Evolutionary conservation across 2,888 invertebrate genomes (phyloP), one percentile per base, ranked within the genome.

Genomic region (Meloe dianella): DNA sequence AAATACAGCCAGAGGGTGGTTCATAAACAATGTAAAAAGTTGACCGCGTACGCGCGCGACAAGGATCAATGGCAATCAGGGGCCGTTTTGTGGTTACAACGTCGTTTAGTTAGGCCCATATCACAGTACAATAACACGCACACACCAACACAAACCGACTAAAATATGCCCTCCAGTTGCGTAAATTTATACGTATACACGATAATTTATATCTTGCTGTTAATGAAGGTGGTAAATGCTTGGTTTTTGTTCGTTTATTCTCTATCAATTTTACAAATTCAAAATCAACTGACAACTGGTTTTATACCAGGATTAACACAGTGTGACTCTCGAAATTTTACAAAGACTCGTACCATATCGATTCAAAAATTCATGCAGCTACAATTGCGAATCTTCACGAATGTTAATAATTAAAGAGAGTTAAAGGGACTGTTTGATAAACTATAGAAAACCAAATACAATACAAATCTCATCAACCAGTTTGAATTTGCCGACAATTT

Each of bases 151-250:
- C 9, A 47, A 9, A 47, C 3, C 20, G 20, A 79, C 77, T 81
- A 78, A 81, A 81, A 81, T 81, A 81, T 80, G 77, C 80, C 80
- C 79, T 68, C 71, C 76, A 77, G 80, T 77, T 68, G 73, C 73
- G 80, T 81, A 80, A 80, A 80, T 81, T n/a, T n/a, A n/a, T 81
- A 81, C 79, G 78, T 75, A 73, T 76, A 76, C 79, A 76, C 76
- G 80, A 80, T 81, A 81, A 82, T 82, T 82, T 82, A 81, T 81
- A 78, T 75, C 74, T 72, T 78, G 74, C 76, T 75, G 79, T 79
- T 81, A 81, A 81, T 81, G 80, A 81, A 81, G 81, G 80, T 80
- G 81, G 81, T 81, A 81, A 81, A 81, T 79, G 81, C 78, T 77
- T 73, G 73, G 77, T n/a, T 41, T 74, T 74, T 75, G 74, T 78